phyloP scores from a whole-genome alignment of 2,113 vertebrate genomes.

The Gopherus flavomarginatus region DNA sequence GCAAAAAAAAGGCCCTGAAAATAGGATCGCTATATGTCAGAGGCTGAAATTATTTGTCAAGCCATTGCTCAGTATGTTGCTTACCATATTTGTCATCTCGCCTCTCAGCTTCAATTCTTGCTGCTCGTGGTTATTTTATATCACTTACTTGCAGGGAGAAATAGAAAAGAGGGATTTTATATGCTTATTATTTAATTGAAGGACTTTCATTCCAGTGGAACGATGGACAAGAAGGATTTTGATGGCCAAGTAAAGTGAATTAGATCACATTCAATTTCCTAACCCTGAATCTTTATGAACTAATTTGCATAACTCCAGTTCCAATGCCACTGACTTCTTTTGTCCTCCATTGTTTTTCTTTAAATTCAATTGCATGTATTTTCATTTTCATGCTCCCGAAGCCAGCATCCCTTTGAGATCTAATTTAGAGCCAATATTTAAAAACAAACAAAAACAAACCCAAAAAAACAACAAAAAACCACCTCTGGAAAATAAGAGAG shows the following conservation, averaged over 20 bases:
- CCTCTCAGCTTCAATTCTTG: slow-evolving; percentile 47
- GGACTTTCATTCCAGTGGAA: background rate
- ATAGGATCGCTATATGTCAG: slow-evolving; percentile 38
- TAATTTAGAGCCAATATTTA: slow-evolving; percentile 44
- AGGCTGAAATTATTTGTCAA: slow-evolving; percentile 47
- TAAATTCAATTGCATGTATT: slow-evolving; percentile 53
- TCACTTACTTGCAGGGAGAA: slow-evolving; percentile 28
- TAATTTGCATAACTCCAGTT: slow-evolving; percentile 51
- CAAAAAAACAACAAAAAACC: background rate
- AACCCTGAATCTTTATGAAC: slow-evolving; percentile 34
- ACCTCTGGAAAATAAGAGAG: slow-evolving; percentile 17
- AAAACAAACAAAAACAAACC: background rate
- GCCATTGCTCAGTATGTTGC: slow-evolving; percentile 32
- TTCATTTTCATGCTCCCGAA: slow-evolving; percentile 63
- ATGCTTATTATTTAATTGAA: slow-evolving; percentile 39
- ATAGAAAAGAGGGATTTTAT: slow-evolving; percentile 26
- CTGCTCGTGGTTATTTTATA: background rate
- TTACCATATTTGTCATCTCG: slow-evolving; percentile 9
- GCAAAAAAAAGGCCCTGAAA: background rate
- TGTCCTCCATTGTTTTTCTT: background rate
- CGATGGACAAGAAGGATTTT: slow-evolving; percentile 45
- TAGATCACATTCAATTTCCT: slow-evolving; percentile 30
- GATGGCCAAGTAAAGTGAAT: slow-evolving; percentile 54
- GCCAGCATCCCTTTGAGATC: slow-evolving; percentile 42
- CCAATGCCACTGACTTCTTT: slow-evolving; percentile 42